Conservation (phyloP, 2,888 invertebrate species). For the Coenonympha glycerion region DNA sequence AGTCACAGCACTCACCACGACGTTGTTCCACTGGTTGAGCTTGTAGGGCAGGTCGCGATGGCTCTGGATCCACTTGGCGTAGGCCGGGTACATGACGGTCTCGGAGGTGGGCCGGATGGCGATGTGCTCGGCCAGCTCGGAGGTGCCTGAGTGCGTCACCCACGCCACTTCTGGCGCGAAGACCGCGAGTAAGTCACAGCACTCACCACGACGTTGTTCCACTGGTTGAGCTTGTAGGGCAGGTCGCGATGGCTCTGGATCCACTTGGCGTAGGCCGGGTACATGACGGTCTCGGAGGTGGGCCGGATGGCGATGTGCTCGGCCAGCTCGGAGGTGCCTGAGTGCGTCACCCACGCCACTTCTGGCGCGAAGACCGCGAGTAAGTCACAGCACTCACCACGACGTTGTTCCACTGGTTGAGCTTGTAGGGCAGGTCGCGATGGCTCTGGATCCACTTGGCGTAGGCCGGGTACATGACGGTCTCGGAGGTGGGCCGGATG, state of each 20-base stretch:
- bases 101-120: constrained; percentile 99
- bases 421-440: constrained; percentile 93
- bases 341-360: constrained; percentile 91
- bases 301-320: constrained; percentile 98
- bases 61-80: constrained; percentile 98
- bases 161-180: constrained; percentile 92
- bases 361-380: no score
- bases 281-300: constrained; percentile 99
- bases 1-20: constrained; percentile 90
- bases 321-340: constrained; percentile 94
- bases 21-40: constrained; percentile 99
- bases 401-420: constrained; percentile 99
- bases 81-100: constrained; percentile 99
- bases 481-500: constrained; percentile 98
- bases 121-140: constrained; percentile 96
- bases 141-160: constrained; percentile 94
- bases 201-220: constrained; percentile 98
- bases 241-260: constrained; percentile 97
- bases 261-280: constrained; percentile 99
- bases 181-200: no score
- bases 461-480: constrained; percentile 99
- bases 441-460: constrained; percentile 99
- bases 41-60: constrained; percentile 96
- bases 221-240: constrained; percentile 97
- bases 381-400: constrained; percentile 89